Base-by-base conservation (phyloP, 2,888 invertebrate species). In the Micoletzkya japonica region DNA sequence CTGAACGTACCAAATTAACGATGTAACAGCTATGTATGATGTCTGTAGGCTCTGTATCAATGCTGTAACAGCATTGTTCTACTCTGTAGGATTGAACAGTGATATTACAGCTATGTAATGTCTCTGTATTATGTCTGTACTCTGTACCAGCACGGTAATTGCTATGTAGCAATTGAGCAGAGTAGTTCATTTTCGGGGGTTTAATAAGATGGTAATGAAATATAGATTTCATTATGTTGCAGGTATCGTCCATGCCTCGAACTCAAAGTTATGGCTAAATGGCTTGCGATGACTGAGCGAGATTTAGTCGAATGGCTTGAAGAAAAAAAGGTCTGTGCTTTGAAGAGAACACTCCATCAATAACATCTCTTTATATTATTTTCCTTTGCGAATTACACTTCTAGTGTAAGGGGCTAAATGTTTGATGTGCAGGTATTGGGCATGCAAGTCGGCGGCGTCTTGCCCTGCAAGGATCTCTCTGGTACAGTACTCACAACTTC, bases 281-380 rank as follows among this genome's bases (percentile, higher is more conserved):
- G 92, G 89, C 90, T 96, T 90, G 93, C 92, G 86, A 94, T 95
- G 90, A 90, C 91, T 86, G 91, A 91, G 82, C 89, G 88, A 86
- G 91, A 91, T 87, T 92, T 93, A 88, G 88, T 91, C 88, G 92
- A 93, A 87, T 95, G 95, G 91, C 90, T 95, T 37, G 10, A 34
- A 37, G 54, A 66, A 37, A 52, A 54, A 37, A 39, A 54, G 54
- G 64, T 66, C 34, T 28, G 54, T 44, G 17, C 2, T 36, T n/a
- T n/a, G n/a, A n/a, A n/a, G n/a, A n/a, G n/a, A n/a, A n/a, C n/a
- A n/a, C n/a, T n/a, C n/a, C n/a, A n/a, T n/a, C n/a, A n/a, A n/a
- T n/a, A n/a, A n/a, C n/a, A n/a, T n/a, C n/a, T n/a, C n/a, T n/a
- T n/a, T n/a, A n/a, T n/a, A n/a, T n/a, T n/a, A n/a, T n/a, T n/a